Percentiles rank a stretch among this genome's conserved stretches.
Conservation (phyloP, 2,113 vertebrate species). For the Mesoclemmys tuberculata region DNA sequence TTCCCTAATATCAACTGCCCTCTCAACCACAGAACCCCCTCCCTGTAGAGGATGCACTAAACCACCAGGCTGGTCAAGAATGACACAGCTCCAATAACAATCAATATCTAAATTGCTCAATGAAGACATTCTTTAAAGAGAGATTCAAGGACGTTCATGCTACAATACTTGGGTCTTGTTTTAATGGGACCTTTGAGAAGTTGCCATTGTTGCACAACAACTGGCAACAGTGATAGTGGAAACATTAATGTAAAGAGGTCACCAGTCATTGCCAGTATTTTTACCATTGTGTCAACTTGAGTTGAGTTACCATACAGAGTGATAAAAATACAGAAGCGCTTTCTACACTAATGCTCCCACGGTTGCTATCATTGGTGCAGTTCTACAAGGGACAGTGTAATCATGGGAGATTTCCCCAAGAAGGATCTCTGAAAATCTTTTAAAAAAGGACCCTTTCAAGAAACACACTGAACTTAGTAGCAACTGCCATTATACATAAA, state of each 20-base stretch:
- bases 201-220: not conserved
- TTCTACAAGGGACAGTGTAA: accelerated
- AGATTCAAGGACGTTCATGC: not conserved
- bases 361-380: not conserved
- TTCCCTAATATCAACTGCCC: not conserved
- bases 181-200: not conserved
- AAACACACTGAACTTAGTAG: not conserved
- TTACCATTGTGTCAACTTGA: not conserved
- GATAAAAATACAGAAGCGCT: not conserved
- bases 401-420: not conserved
- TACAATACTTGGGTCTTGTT: not conserved
- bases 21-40: not conserved
- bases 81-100: not conserved
- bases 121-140: not conserved
- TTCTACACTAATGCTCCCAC: not conserved
- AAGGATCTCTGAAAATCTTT: accelerated
- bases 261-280: accelerated
- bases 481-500: not conserved
- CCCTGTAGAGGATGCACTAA: not conserved
- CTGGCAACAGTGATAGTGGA: not conserved
- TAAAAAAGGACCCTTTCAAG: accelerated
- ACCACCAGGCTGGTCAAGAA: not conserved
- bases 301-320: not conserved
- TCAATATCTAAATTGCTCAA: not conserved
- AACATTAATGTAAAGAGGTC: not conserved